Evolutionary conservation across 2,113 vertebrate species (phyloP).

Genomic region (Leptodactylus fuscus): DNA sequence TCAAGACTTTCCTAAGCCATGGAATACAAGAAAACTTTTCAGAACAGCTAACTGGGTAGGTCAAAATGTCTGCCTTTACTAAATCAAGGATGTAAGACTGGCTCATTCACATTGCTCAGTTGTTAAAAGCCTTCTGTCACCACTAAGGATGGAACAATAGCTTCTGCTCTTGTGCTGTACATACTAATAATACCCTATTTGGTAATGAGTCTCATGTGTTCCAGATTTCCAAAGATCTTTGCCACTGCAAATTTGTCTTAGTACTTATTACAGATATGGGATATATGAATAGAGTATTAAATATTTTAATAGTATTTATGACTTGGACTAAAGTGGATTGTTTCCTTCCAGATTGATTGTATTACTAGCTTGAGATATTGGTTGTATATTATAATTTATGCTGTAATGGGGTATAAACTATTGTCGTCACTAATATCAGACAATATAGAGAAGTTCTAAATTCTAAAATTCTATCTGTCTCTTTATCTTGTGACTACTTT

Average conservation of each 20-base stretch:
- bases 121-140: conserved; percentile 1
- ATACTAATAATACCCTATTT: background rate
- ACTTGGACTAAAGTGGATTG: no score
- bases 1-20: background rate
- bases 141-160: conserved; percentile 9
- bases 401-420: background rate
- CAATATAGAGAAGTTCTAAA: no score
- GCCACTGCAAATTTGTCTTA: background rate
- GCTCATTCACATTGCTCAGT: background rate
- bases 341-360: background rate
- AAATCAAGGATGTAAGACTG: background rate
- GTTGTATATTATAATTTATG: background rate
- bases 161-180: background rate
- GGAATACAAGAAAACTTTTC: background rate
- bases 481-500: background rate
- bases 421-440: no score
- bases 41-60: background rate
- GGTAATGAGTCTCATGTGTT: background rate
- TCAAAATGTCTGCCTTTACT: conserved; percentile 27
- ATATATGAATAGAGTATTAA: background rate
- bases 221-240: background rate
- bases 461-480: background rate
- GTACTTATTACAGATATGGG: background rate
- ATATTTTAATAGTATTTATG: no score
- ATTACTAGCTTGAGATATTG: background rate